These are phyloP conservation scores for Epsilonema sp. DNA, from an alignment of 2,888 invertebrate genomes.

Conservation along the genomic window DNA sequence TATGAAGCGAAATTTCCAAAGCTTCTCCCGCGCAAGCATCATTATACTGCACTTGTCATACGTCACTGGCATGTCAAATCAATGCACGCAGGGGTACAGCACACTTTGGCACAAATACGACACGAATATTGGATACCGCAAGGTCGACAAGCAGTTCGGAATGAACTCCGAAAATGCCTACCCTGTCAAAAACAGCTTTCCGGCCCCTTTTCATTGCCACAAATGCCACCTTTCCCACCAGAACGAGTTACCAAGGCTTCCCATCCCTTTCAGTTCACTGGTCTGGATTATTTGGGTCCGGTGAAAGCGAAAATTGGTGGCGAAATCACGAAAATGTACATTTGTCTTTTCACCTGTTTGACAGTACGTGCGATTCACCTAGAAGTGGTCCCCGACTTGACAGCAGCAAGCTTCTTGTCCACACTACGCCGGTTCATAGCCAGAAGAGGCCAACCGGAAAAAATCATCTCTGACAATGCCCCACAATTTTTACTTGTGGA, in stretches of 20 bases:
- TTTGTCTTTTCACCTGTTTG: constrained; percentile 10
- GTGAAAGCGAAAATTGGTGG: neutral
- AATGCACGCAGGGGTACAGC: too few relatives aligned
- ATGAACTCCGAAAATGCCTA: constrained; percentile 1
- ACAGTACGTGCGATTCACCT: constrained; percentile 11
- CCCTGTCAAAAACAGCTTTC: constrained; percentile 1
- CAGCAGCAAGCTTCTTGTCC: constrained; percentile 8
- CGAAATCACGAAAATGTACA: constrained; percentile 2
- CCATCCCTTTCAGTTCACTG: constrained; percentile 11
- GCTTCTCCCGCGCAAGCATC: too few relatives aligned
- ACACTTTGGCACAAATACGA: too few relatives aligned
- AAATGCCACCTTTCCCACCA: constrained; percentile 7
- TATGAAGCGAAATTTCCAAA: too few relatives aligned
- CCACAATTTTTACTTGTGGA: constrained; percentile 28
- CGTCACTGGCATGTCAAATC: too few relatives aligned
- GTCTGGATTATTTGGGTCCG: constrained; percentile 14
- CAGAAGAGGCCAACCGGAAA: constrained; percentile 6
- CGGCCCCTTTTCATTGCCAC: constrained; percentile 2
- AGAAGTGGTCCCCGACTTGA: constrained; percentile 7
- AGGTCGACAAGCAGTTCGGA: constrained; percentile 1
- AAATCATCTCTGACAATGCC: constrained; percentile 25
- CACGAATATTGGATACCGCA: constrained; percentile 11
- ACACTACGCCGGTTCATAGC: constrained; percentile 10
- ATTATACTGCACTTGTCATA: too few relatives aligned
- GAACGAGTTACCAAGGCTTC: constrained; percentile 7